These are phyloP conservation scores for Magallana nippona DNA, from an alignment of 2,888 invertebrate genomes.

Conservation along the genomic window DNA sequence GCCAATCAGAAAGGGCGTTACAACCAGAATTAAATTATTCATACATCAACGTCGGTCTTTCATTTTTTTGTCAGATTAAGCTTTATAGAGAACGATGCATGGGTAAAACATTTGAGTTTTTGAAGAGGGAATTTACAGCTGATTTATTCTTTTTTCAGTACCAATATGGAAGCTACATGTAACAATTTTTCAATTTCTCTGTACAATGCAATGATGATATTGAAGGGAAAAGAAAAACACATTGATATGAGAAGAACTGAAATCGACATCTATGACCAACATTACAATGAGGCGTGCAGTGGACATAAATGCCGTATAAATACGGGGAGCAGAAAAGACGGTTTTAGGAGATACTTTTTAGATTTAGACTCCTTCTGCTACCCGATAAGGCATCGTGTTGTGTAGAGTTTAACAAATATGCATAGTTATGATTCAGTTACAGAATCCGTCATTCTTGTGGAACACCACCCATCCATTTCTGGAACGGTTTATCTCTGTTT, in stretches of 20 bases:
- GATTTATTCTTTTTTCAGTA: no score
- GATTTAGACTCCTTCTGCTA: background rate
- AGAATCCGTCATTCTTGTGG: background rate
- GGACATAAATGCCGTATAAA: background rate
- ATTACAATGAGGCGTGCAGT: background rate
- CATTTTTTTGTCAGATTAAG: no score
- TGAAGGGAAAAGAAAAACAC: background rate
- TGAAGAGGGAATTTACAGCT: no score
- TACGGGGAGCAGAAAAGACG: background rate
- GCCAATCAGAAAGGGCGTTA: no score
- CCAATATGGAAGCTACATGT: no score
- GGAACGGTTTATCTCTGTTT: background rate
- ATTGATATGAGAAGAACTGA: background rate
- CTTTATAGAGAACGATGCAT: no score
- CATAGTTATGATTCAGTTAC: background rate
- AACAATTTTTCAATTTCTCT: background rate
- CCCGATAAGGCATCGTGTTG: background rate
- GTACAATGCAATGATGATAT: background rate
- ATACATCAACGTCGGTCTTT: no score
- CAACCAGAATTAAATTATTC: no score
- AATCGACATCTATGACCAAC: background rate
- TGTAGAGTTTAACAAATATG: background rate
- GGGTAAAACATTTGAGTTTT: no score
- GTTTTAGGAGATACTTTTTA: background rate
- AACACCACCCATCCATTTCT: background rate